Conservation (phyloP, 1,140 invertebrate species). For the Pseudachorutes palmiensis region DNA sequence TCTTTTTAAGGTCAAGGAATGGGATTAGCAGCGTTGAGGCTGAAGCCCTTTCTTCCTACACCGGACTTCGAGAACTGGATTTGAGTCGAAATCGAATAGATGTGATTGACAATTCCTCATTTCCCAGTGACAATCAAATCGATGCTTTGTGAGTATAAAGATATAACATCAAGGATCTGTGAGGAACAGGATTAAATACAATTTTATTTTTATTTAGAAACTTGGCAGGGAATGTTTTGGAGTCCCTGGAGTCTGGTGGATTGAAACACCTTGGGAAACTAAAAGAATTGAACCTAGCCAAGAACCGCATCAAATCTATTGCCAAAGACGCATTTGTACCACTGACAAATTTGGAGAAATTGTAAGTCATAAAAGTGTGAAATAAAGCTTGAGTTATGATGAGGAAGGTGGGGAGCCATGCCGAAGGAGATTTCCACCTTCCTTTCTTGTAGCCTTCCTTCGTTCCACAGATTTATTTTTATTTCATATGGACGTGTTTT, state of each 20-base stretch:
- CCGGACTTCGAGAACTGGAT: constrained; percentile 44
- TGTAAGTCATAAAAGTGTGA: constrained; percentile 50
- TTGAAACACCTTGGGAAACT: constrained; percentile 64
- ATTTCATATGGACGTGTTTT: not conserved
- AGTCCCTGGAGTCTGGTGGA: constrained; percentile 55
- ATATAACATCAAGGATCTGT: constrained; percentile 17
- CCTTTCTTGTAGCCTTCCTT: no score
- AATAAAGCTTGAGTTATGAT: not conserved
- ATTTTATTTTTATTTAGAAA: constrained; percentile 47
- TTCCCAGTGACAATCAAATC: constrained; percentile 39
- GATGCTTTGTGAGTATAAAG: constrained; percentile 41
- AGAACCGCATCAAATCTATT: constrained; percentile 63
- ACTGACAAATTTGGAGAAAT: constrained; percentile 56
- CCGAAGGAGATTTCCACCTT: no score
- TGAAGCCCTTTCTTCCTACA: constrained; percentile 42
- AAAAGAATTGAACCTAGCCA: constrained; percentile 66
- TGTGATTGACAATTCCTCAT: constrained; percentile 38
- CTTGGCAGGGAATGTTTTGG: constrained; percentile 67
- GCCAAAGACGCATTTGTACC: constrained; percentile 63
- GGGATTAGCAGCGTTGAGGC: constrained; percentile 51
- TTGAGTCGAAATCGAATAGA: constrained; percentile 41
- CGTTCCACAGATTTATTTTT: no score
- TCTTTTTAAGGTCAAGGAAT: constrained; percentile 51
- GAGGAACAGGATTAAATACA: constrained; percentile 28
- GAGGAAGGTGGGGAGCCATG: not conserved